These are phyloP conservation scores for Platyrinchus mystaceus DNA, from an alignment of 2,797 vertebrate species.

Conservation along the genomic window DNA sequence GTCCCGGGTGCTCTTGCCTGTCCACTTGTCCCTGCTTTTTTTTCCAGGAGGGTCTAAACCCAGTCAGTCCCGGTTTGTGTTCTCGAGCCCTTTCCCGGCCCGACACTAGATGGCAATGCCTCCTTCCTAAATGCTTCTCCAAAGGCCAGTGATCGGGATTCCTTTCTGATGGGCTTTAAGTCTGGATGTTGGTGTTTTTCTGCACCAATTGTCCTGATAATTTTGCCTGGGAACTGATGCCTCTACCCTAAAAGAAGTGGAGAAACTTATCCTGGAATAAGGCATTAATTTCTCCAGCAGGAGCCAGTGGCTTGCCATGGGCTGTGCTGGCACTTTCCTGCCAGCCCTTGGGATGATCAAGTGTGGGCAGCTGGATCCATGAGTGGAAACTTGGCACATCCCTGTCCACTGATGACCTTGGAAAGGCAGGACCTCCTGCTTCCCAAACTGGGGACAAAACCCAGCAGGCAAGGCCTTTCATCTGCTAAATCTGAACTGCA, in stretches of 20 bases:
- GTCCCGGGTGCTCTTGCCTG: neutral
- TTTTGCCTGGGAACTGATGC: neutral
- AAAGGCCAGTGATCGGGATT: fast-evolving
- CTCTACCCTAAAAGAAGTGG: neutral
- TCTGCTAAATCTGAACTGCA: neutral
- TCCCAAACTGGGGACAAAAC: neutral
- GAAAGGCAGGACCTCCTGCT: neutral
- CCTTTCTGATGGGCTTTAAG: neutral
- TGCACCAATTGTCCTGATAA: neutral
- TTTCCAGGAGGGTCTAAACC: neutral
- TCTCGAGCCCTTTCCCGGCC: neutral
- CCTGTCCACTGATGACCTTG: fast-evolving
- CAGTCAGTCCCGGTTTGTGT: too few species aligned
- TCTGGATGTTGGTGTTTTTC: neutral
- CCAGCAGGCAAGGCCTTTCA: fast-evolving
- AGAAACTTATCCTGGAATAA: neutral
- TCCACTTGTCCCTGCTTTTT: neutral
- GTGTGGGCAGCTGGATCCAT: neutral
- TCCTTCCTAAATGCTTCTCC: neutral
- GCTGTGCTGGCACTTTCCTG: fast-evolving
- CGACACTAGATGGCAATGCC: slow-evolving; percentile 52
- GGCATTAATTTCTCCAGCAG: neutral
- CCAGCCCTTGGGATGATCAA: neutral
- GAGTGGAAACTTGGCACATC: neutral
- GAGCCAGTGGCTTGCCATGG: neutral